A percentile compares a stretch with the other conserved stretches of the same genome.
These are phyloP conservation scores for Typhlomys cinereus DNA, from an alignment of 2,113 vertebrate genomes.

Conservation along the genomic window DNA sequence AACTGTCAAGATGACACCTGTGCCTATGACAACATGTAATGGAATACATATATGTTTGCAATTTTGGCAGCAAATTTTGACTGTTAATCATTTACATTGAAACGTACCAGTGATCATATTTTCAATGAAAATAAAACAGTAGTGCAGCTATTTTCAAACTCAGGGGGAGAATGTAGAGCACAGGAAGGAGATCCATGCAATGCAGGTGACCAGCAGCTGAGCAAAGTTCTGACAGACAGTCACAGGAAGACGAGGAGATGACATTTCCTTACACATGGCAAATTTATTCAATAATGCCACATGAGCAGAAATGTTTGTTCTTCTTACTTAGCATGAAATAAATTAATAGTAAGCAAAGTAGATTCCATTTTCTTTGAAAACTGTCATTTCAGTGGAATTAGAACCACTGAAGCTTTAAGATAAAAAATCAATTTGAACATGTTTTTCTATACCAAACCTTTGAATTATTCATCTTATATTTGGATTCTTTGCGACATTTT, in stretches of 20 bases:
- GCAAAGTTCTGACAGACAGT: not conserved
- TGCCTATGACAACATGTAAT: not conserved
- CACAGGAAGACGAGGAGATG: not conserved
- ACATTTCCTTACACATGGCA: not conserved
- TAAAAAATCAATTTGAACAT: conserved; percentile 56
- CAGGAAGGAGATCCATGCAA: not conserved
- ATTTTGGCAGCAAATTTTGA: not conserved
- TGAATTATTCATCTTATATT: conserved; percentile 68
- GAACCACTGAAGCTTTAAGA: not conserved
- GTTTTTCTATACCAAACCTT: conserved; percentile 32
- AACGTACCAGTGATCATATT: not conserved
- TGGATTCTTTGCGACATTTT: conserved; percentile 57
- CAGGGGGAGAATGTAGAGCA: not conserved
- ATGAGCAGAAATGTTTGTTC: not conserved
- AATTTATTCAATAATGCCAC: not conserved
- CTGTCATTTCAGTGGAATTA: conserved; percentile 10
- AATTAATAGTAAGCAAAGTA: not conserved
- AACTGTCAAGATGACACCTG: too few relatives aligned
- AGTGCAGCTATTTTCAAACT: not conserved
- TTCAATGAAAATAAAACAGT: not conserved
- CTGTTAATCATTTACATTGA: not conserved
- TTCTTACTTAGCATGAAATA: not conserved
- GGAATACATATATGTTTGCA: not conserved
- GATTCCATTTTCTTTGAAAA: conserved; percentile 22
- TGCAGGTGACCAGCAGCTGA: not conserved